Conservation (phyloP, 1,140 invertebrate genomes). For the Aporrectodea caliginosa region DNA sequence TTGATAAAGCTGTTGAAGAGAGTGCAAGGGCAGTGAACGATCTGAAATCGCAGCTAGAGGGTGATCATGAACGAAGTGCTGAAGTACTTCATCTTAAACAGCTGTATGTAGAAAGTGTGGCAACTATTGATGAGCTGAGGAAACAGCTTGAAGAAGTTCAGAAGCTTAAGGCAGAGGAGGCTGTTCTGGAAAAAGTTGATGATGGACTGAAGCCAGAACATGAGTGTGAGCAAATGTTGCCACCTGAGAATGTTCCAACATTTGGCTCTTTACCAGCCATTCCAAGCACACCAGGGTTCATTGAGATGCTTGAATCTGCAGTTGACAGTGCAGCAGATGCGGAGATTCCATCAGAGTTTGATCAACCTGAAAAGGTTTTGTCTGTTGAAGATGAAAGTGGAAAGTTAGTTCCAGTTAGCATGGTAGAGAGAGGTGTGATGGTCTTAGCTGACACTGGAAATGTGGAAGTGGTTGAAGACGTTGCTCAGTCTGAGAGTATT, state of each 20-base stretch:
- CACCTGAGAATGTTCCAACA: no score
- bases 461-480: not conserved
- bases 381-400: no score
- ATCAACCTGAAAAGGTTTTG: no score
- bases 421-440: not conserved
- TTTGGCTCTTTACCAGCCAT: no score
- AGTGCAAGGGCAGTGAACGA: not conserved
- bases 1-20: not conserved
- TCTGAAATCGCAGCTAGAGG: not conserved
- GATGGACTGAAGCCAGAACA: no score
- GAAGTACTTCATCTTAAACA: not conserved
- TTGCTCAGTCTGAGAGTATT: not conserved
- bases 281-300: no score
- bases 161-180: no score
- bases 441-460: not conserved
- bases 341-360: no score
- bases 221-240: no score
- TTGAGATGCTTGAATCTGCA: no score
- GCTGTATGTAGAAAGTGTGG: not conserved
- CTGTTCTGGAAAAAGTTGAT: no score
- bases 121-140: not conserved
- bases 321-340: not conserved
- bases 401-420: not conserved
- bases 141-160: not conserved
- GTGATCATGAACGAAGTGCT: not conserved